phyloP scores from a whole-genome alignment of 2,888 invertebrate species.

The Xestia c-nigrum region DNA sequence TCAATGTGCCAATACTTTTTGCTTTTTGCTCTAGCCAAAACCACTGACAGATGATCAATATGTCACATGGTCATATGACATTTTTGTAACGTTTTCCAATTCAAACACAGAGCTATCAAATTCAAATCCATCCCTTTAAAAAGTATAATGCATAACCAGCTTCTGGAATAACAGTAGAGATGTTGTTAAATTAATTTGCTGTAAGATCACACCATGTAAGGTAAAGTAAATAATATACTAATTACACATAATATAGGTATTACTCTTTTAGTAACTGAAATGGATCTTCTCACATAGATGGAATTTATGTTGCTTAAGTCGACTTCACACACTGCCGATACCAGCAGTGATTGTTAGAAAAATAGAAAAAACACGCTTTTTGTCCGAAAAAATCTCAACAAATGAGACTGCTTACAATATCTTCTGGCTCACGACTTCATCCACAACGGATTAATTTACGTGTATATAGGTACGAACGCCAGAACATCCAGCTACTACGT shows the following conservation, averaged over 20 bases:
- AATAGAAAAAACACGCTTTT: background rate
- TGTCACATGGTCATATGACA: conserved; percentile 2
- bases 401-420: background rate
- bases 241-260: background rate
- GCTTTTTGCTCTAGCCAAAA: background rate
- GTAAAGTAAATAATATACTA: conserved; percentile 8
- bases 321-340: background rate
- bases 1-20: background rate
- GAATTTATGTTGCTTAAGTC: background rate
- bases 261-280: background rate
- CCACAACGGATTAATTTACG: background rate
- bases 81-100: conserved; percentile 10
- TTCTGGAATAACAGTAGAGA: background rate
- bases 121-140: conserved; percentile 17
- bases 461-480: background rate
- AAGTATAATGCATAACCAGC: background rate
- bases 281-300: background rate
- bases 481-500: no score
- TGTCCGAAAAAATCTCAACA: background rate
- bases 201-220: conserved; percentile 12
- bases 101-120: background rate
- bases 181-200: background rate
- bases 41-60: background rate
- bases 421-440: background rate
- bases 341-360: background rate